Evolutionary conservation across 2,888 invertebrate species (phyloP).

Genomic region (Protophormia terraenovae): DNA sequence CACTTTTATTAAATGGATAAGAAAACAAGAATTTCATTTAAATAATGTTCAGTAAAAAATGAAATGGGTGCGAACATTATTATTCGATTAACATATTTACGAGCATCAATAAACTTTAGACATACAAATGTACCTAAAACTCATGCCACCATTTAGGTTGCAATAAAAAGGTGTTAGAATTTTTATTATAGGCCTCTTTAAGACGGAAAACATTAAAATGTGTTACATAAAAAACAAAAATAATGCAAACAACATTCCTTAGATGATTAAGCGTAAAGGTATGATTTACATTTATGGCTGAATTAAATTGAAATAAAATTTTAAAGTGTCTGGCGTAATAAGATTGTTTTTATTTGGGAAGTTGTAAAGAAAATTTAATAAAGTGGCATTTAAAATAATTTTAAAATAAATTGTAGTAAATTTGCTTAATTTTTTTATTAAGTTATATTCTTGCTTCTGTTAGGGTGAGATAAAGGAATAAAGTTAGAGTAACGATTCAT

Average conservation of each 20-base stretch:
- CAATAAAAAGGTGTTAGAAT: slow-evolving; percentile 54
- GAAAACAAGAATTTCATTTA: slow-evolving; percentile 58
- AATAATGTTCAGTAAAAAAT: slow-evolving; percentile 40
- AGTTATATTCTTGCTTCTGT: neutral
- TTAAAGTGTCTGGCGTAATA: neutral
- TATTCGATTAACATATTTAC: slow-evolving; percentile 68
- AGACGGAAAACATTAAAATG: slow-evolving; percentile 15
- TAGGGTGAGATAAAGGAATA: no score
- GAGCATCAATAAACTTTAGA: slow-evolving; percentile 61
- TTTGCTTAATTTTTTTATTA: neutral
- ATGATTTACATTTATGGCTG: slow-evolving; percentile 32
- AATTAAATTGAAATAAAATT: slow-evolving; percentile 41
- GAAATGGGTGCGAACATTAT: slow-evolving; percentile 66
- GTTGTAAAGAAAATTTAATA: neutral
- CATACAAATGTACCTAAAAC: slow-evolving; percentile 41
- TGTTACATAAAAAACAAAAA: neutral
- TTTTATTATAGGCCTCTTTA: slow-evolving; percentile 14
- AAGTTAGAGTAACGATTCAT: no score
- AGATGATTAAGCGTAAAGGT: slow-evolving; percentile 14
- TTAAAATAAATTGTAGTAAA: neutral
- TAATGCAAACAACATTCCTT: slow-evolving; percentile 32
- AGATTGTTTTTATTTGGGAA: neutral
- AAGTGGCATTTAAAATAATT: neutral
- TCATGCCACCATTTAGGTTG: slow-evolving; percentile 16
- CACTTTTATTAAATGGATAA: slow-evolving; percentile 52